A percentile compares a stretch with the other conserved stretches of the same genome.
phyloP scores from a whole-genome alignment of 2,888 invertebrate genomes.

The Diarsia mendica region DNA sequence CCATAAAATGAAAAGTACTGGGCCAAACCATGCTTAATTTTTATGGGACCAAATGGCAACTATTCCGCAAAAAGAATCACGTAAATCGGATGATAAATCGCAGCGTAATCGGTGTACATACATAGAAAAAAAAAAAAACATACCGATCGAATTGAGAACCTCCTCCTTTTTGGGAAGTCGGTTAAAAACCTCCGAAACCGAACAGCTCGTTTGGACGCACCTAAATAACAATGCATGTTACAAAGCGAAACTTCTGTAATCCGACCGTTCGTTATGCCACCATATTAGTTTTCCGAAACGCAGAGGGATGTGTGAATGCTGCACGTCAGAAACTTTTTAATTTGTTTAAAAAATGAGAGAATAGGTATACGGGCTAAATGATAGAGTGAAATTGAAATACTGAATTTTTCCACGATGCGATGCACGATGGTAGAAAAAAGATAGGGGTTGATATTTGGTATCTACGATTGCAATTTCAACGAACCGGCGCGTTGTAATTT shows the following conservation, averaged over 20 bases:
- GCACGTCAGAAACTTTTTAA: conserved; percentile 4
- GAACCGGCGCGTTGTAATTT: background rate
- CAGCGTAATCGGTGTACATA: too few relatives aligned
- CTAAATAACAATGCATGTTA: background rate
- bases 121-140: too few relatives aligned
- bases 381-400: background rate
- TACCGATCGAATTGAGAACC: too few relatives aligned
- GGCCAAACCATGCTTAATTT: too few relatives aligned
- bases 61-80: too few relatives aligned
- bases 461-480: background rate
- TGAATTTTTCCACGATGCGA: background rate
- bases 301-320: background rate
- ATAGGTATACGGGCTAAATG: background rate
- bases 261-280: conserved; percentile 19
- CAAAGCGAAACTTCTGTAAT: conserved; percentile 2
- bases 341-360: conserved; percentile 19
- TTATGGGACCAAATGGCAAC: too few relatives aligned
- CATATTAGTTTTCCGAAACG: conserved; percentile 18
- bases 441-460: background rate
- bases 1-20: too few relatives aligned
- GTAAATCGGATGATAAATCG: too few relatives aligned
- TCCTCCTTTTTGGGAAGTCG: too few relatives aligned
- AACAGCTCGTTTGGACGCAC: background rate
- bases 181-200: background rate
- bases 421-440: too few relatives aligned